Evolutionary conservation across 2,797 vertebrate species (phyloP).

Genomic region (Poeciliopsis presidionis): DNA sequence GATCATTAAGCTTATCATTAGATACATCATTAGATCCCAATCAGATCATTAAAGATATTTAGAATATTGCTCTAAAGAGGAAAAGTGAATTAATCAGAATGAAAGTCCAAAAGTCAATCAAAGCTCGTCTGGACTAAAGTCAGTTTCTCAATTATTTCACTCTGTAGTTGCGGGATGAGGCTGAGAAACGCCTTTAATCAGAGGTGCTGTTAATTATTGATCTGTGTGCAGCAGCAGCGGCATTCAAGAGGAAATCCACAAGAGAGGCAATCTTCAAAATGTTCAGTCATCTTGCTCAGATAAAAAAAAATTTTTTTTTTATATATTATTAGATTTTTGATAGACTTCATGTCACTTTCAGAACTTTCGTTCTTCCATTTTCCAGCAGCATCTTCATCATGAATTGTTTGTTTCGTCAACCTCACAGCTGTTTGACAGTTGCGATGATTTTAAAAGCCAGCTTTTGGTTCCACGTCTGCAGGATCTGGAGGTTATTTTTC

Average conservation of each 20-base stretch:
- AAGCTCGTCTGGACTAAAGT: neutral
- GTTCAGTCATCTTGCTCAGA: neutral
- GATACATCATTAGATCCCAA: too few relatives aligned
- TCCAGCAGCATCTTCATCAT: neutral
- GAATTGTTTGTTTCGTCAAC: neutral
- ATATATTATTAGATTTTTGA: neutral
- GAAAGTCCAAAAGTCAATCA: neutral
- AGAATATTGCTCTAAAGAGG: neutral
- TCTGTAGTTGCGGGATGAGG: neutral
- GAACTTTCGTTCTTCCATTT: neutral
- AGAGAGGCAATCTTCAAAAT: neutral
- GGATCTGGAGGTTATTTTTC: neutral
- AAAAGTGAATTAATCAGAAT: neutral
- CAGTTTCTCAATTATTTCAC: neutral
- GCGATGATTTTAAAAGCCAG: neutral
- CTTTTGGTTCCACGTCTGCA: neutral
- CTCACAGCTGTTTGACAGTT: neutral
- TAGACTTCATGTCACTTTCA: neutral
- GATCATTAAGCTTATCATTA: neutral
- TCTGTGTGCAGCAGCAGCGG: conserved; percentile 4
- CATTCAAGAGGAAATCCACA: neutral
- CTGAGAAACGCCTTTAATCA: neutral
- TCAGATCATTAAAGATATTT: neutral
- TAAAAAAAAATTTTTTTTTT: neutral
- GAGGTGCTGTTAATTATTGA: conserved; percentile 14